These are phyloP conservation scores for Omphaloscelis lunosa DNA, from an alignment of 2,888 invertebrate genomes.

Conservation along the genomic window DNA sequence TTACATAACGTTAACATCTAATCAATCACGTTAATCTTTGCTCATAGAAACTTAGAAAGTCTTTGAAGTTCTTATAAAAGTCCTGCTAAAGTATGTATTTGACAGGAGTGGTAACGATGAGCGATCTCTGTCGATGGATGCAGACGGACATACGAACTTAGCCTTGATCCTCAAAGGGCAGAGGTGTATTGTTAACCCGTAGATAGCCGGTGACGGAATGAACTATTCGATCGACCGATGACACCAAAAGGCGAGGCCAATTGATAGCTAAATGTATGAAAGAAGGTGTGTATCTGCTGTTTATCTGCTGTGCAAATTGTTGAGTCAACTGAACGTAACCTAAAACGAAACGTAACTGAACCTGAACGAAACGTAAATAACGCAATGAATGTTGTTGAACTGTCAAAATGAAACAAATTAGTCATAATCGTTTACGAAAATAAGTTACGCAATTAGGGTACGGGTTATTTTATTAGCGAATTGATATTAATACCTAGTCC, in stretches of 20 bases:
- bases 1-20: slow-evolving; percentile 47
- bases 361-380: no score
- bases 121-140: slow-evolving; percentile 25
- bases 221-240: slow-evolving; percentile 42
- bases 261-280: slow-evolving; percentile 17
- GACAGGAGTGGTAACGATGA: slow-evolving; percentile 39
- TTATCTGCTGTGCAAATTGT: slow-evolving; percentile 37
- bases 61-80: slow-evolving; percentile 29
- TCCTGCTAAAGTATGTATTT: slow-evolving; percentile 18
- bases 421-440: no score
- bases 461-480: slow-evolving; percentile 24
- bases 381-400: no score
- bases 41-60: slow-evolving; percentile 56
- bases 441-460: no score
- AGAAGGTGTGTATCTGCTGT: slow-evolving; percentile 18
- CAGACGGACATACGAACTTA: neutral
- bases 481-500: slow-evolving; percentile 30
- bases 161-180: slow-evolving; percentile 56
- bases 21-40: slow-evolving; percentile 66
- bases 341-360: no score
- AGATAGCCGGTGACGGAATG: slow-evolving; percentile 37
- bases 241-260: slow-evolving; percentile 41
- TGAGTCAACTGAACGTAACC: slow-evolving; percentile 29
- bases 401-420: no score
- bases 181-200: slow-evolving; percentile 42